phyloP scores from a whole-genome alignment of 2,113 vertebrate genomes.

The Erythrocercus mccallii region DNA sequence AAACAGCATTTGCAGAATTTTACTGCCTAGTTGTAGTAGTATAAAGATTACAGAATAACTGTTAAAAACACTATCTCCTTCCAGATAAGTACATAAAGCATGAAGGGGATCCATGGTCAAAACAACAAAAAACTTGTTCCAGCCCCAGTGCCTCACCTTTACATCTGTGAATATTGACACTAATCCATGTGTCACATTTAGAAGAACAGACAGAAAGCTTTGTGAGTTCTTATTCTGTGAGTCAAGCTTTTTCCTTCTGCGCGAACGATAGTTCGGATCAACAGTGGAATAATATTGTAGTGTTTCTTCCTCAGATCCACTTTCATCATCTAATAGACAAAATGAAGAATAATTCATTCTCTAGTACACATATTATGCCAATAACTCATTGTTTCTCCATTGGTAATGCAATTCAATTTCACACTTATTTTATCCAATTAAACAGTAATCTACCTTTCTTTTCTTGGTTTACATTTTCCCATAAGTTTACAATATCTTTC shows the following conservation, averaged over 20 bases:
- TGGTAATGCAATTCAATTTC: background rate
- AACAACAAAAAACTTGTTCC: background rate
- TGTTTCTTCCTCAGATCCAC: slow-evolving; percentile 94
- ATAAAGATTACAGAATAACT: background rate
- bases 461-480: background rate
- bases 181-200: slow-evolving; percentile 88
- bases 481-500: background rate
- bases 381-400: background rate
- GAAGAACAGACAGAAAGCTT: slow-evolving; percentile 88
- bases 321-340: slow-evolving; percentile 86
- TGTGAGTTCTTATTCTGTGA: slow-evolving; percentile 86
- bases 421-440: background rate
- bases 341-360: background rate
- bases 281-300: slow-evolving; percentile 83
- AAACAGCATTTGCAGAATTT: too few species aligned
- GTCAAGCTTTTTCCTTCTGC: slow-evolving; percentile 88
- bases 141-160: slow-evolving; percentile 75
- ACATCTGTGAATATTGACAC: slow-evolving; percentile 86
- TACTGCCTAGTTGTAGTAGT: background rate
- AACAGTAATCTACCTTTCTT: background rate
- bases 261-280: slow-evolving; percentile 84
- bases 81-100: background rate
- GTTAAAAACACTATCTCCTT: background rate
- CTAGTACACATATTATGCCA: background rate
- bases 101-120: background rate